These are phyloP conservation scores for Drosophila repleta DNA, from an alignment of 1,140 invertebrate species.

Conservation along the genomic window DNA sequence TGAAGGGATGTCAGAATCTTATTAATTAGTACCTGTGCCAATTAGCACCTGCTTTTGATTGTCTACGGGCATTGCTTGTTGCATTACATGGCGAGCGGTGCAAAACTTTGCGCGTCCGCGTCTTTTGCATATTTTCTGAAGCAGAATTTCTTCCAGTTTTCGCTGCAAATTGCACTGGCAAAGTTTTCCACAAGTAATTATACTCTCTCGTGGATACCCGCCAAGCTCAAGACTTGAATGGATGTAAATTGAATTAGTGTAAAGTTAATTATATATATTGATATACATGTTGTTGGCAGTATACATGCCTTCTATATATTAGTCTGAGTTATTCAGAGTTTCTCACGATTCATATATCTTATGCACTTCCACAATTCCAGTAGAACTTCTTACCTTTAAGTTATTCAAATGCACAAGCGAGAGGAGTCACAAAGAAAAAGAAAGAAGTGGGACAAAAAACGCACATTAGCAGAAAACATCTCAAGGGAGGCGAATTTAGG, in stretches of 20 bases:
- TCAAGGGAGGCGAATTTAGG: conserved; percentile 27
- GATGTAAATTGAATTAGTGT: no score
- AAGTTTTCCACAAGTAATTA: background rate
- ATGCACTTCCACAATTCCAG: background rate
- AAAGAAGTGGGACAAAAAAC: conserved; percentile 16
- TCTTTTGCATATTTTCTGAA: background rate
- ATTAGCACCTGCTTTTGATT: background rate
- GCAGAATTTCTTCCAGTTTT: no score
- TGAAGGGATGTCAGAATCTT: background rate
- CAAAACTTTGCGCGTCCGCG: background rate
- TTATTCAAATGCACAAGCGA: conserved; percentile 33
- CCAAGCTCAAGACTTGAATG: background rate
- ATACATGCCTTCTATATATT: no score
- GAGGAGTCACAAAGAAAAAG: conserved; percentile 25
- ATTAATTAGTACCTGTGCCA: background rate
- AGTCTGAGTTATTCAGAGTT: background rate
- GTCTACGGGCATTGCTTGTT: background rate
- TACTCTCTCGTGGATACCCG: background rate
- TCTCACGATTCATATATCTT: background rate
- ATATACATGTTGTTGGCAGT: no score
- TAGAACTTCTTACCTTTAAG: background rate
- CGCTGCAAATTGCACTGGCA: background rate
- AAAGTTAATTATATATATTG: no score
- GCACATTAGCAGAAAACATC: conserved; percentile 22
- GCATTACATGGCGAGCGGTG: background rate